phyloP scores from a whole-genome alignment of 2,797 vertebrate genomes.

The Pseudopleuronectes americanus region DNA sequence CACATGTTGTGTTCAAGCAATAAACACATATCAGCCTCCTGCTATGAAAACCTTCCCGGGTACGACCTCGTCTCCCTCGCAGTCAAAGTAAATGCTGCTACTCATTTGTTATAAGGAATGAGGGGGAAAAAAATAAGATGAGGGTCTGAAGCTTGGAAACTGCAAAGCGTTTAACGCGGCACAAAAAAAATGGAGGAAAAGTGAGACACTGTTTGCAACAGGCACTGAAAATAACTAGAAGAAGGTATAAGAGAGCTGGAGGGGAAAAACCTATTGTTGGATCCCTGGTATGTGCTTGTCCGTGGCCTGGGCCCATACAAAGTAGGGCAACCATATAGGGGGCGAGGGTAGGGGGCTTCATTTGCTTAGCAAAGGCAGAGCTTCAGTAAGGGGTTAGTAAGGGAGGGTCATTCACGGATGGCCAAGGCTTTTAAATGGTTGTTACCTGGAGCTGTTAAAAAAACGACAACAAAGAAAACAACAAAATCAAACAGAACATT shows the following conservation, averaged over 20 bases:
- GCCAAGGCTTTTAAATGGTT: constrained; percentile 91
- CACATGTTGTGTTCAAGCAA: constrained; percentile 54
- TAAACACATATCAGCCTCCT: constrained; percentile 60
- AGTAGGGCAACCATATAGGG: constrained; percentile 85
- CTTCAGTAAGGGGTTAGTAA: constrained; percentile 89
- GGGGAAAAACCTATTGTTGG: constrained; percentile 86
- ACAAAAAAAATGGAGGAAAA: constrained; percentile 77
- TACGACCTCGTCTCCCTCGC: constrained; percentile 43
- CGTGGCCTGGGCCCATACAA: constrained; percentile 84
- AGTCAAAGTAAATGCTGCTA: constrained; percentile 45
- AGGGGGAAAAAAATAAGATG: constrained; percentile 18
- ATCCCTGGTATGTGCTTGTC: constrained; percentile 86
- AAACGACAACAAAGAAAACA: constrained; percentile 88
- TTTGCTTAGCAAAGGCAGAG: constrained; percentile 88
- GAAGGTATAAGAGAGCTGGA: constrained; percentile 83
- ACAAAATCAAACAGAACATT: constrained; percentile 89
- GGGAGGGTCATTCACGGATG: constrained; percentile 88
- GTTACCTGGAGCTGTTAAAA: constrained; percentile 93
- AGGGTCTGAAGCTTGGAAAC: constrained; percentile 72
- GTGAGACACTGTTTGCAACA: constrained; percentile 84
- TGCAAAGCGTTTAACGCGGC: constrained; percentile 84
- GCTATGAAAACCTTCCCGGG: constrained; percentile 53
- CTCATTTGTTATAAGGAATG: constrained; percentile 40
- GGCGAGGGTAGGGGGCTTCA: constrained; percentile 84
- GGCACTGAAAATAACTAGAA: constrained; percentile 84